phyloP scores from a whole-genome alignment of 2,888 invertebrate species.

The Eristalis intricaria region DNA sequence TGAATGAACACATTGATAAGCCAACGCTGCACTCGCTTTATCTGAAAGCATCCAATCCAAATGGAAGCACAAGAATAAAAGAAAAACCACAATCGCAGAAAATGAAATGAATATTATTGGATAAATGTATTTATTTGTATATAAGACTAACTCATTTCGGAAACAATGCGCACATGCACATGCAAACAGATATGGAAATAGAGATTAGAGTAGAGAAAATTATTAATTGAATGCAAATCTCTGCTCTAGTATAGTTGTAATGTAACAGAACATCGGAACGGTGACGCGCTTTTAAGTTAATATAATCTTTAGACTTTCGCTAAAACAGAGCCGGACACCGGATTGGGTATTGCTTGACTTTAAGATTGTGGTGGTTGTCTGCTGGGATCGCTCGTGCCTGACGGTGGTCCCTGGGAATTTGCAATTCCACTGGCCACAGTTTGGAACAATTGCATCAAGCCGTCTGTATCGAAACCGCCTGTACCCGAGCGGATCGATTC shows the following conservation, averaged over 20 bases:
- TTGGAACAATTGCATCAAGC: constrained; percentile 78
- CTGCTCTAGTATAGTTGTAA: constrained; percentile 13
- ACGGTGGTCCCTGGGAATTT: constrained; percentile 58
- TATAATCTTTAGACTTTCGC: constrained; percentile 14
- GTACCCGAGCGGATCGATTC: constrained; percentile 26
- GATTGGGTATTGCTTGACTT: background rate
- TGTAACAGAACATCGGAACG: constrained; percentile 23
- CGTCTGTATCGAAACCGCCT: constrained; percentile 72
- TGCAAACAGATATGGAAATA: constrained; percentile 33
- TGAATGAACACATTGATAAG: no score
- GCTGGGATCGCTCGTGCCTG: constrained; percentile 60
- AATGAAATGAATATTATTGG: background rate
- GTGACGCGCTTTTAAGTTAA: constrained; percentile 20
- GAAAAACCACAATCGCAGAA: background rate
- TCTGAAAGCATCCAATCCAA: no score
- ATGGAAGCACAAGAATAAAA: background rate
- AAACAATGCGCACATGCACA: constrained; percentile 42
- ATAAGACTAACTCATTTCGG: constrained; percentile 57
- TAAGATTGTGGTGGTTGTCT: constrained; percentile 74
- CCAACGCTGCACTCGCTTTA: no score
- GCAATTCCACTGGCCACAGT: constrained; percentile 76
- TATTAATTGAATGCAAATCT: constrained; percentile 33
- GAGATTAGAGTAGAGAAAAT: constrained; percentile 36
- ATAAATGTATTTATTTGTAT: constrained; percentile 46
- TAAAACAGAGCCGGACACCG: constrained; percentile 10